Percentiles rank a stretch among this genome's conserved stretches.
phyloP scores from a whole-genome alignment of 2,888 invertebrate species.

The Lochmaea crataegi region DNA sequence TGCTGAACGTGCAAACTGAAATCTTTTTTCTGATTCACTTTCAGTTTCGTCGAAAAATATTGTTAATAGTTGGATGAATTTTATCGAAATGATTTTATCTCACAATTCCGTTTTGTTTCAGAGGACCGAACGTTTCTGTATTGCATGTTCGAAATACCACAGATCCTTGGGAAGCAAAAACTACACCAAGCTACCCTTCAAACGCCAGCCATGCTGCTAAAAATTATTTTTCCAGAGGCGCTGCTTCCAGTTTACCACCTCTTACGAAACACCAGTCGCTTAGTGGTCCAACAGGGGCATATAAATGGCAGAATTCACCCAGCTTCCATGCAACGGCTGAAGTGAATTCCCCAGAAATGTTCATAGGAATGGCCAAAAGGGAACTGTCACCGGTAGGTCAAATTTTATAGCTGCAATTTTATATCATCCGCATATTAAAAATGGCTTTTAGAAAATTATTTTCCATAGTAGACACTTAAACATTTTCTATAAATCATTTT shows the following conservation, averaged over 20 bases:
- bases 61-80: no score
- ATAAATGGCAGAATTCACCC: conserved; percentile 55
- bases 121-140: conserved; percentile 70
- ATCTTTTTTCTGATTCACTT: no score
- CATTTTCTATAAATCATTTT: neutral
- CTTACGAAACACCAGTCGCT: conserved; percentile 61
- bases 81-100: neutral
- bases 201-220: conserved; percentile 54
- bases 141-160: conserved; percentile 69
- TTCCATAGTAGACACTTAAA: no score
- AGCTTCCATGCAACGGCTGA: conserved; percentile 63
- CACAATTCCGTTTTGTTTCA: conserved; percentile 55
- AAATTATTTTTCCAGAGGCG: conserved; percentile 54
- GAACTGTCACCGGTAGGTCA: conserved; percentile 69
- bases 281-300: conserved; percentile 49
- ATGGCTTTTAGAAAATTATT: no score
- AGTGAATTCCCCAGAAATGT: conserved; percentile 65
- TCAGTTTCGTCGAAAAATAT: no score
- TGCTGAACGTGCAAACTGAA: no score
- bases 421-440: no score
- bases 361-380: conserved; percentile 63
- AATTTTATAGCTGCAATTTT: neutral
- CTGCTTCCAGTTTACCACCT: conserved; percentile 51
- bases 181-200: conserved; percentile 61
- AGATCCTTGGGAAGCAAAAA: conserved; percentile 68